Evolutionary conservation across 2,113 vertebrate species (phyloP).

Genomic region (Otus sunia): DNA sequence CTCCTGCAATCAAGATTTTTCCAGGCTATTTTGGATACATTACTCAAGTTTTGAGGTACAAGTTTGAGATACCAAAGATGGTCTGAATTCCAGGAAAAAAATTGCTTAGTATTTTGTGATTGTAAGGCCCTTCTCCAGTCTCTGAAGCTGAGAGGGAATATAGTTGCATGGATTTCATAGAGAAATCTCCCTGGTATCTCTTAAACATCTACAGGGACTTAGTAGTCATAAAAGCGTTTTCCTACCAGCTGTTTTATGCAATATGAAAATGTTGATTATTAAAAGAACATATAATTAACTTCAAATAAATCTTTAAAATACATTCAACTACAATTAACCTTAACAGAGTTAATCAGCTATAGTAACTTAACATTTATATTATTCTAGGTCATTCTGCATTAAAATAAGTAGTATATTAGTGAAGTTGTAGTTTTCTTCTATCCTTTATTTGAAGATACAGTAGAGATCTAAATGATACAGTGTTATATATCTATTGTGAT

Average conservation of each 20-base stretch:
- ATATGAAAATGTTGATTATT: constrained; percentile 31
- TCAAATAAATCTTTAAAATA: constrained; percentile 51
- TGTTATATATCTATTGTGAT: not conserved
- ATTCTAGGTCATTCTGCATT: not conserved
- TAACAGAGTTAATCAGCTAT: constrained; percentile 27
- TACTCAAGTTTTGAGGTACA: not conserved
- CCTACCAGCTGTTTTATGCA: constrained; percentile 33
- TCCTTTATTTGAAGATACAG: not conserved
- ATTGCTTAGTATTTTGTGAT: not conserved
- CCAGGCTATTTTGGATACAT: not conserved
- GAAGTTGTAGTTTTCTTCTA: not conserved
- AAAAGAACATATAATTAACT: constrained; percentile 38
- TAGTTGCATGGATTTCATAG: not conserved
- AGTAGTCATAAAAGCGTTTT: not conserved
- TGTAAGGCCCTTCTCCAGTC: not conserved
- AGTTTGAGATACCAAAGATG: not conserved
- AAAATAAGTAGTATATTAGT: constrained; percentile 20
- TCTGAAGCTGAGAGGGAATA: not conserved
- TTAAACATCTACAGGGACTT: not conserved
- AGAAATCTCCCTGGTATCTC: not conserved
- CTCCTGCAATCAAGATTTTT: not conserved
- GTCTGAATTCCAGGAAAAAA: not conserved
- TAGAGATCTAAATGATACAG: not conserved
- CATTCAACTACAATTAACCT: constrained; percentile 42
- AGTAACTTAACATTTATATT: not conserved